Evolutionary conservation across 2,888 invertebrate species (phyloP), one percentile per base, ranked within the genome.

Genomic region (Laothoe populi): DNA sequence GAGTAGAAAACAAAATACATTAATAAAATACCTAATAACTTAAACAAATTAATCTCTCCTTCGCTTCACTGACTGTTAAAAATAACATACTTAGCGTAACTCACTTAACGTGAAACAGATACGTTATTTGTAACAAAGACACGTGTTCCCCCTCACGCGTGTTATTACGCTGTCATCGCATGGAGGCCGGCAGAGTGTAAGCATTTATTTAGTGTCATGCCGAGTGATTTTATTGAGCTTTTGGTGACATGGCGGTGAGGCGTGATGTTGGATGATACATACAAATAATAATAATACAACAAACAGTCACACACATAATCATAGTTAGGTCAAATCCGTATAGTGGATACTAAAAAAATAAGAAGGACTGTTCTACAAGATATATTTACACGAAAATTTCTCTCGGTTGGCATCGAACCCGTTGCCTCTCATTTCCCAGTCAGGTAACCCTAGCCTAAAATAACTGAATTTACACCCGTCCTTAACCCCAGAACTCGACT

Each of bases 61-160:
- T 46, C 4, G 7, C 13, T 24, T 7, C 31, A 31, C 19, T 7
- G 23, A 48, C 2, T 8, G 26, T 19, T 53, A 53, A 16, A 53
- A 53, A 53, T 31, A 63, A 62, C 57, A n/a, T 65, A 65, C 63
- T 65, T 64, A 46, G 62, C 63, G 10, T n/a, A 53, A 8, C 10
- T 16, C 53, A 53, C 35, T 53, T 53, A 19, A 53, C 53, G 19
- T 35, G 19, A 53, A 35, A 16, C 53, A 19, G 35, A 31, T 11
- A 53, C 10, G 26, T 26, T 23, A 19, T 53, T 53, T 53, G 35
- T 35, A 53, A 31, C 31, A 49, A 24, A 0, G 31, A 31, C 53
- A 53, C 53, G 53, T 53, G 53, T 49, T 31, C 26, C 31, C 13
- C 1, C 46, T 46, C 46, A 24, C 11, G 53, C n/a, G 24, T 48